Percentiles rank a stretch among this genome's conserved stretches.
Evolutionary conservation across 2,888 invertebrate species (phyloP).

Genomic region (Tenthredo livida): DNA sequence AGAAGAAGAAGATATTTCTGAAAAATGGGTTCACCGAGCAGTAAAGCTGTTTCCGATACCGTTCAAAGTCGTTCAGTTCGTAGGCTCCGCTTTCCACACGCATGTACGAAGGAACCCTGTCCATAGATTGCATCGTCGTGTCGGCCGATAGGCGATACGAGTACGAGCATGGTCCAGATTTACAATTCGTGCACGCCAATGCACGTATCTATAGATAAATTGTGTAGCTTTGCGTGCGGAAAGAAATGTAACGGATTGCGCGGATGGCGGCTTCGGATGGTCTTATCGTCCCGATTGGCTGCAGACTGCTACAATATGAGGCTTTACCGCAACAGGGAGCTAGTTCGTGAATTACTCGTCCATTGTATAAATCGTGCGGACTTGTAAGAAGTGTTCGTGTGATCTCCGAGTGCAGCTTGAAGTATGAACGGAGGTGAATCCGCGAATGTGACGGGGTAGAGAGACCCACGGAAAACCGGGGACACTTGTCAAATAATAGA

Average conservation of each 20-base stretch:
- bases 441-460: not conserved
- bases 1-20: not conserved
- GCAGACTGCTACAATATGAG: not conserved
- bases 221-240: not conserved
- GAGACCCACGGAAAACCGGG: not conserved
- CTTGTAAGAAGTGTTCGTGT: not conserved
- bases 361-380: not conserved
- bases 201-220: too few relatives aligned
- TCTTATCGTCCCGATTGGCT: not conserved
- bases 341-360: not conserved
- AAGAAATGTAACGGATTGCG: conserved; percentile 15
- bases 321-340: not conserved
- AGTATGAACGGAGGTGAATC: not conserved
- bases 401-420: not conserved
- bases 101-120: not conserved
- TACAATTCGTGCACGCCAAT: not conserved
- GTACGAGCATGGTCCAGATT: not conserved
- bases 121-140: conserved; percentile 32
- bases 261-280: not conserved
- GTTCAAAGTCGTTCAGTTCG: not conserved
- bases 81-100: not conserved
- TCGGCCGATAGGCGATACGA: not conserved
- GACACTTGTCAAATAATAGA: too few relatives aligned
- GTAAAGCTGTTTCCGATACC: conserved; percentile 26
- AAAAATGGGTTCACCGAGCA: conserved; percentile 1